phyloP scores from a whole-genome alignment of 2,113 vertebrate species.

The Clinocottus analis region DNA sequence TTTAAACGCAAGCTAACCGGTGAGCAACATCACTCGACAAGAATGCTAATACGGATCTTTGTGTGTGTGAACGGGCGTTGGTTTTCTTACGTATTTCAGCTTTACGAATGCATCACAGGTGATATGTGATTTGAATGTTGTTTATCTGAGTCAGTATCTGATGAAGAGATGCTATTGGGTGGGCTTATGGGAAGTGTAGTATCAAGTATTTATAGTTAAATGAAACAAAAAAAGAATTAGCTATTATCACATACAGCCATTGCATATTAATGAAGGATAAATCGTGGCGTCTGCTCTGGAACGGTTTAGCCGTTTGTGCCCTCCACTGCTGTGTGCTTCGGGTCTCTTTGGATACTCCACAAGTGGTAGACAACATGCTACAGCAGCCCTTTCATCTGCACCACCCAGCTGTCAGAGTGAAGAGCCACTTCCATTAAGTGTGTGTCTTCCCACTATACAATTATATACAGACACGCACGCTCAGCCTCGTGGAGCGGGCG shows the following conservation, averaged over 20 bases:
- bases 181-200: background rate
- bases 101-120: background rate
- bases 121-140: background rate
- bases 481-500: slow-evolving; percentile 26
- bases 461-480: slow-evolving; percentile 69
- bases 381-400: slow-evolving; percentile 75
- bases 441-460: slow-evolving; percentile 76
- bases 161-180: background rate
- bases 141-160: background rate
- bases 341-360: slow-evolving; percentile 63
- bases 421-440: slow-evolving; percentile 81
- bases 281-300: background rate
- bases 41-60: background rate
- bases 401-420: slow-evolving; percentile 77
- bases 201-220: background rate
- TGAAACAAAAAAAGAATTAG: too few species aligned
- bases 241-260: background rate
- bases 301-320: background rate
- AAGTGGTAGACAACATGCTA: slow-evolving; percentile 71
- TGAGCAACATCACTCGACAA: background rate
- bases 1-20: too few species aligned
- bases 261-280: slow-evolving; percentile 15
- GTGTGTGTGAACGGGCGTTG: background rate
- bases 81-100: background rate
- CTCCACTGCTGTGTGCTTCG: slow-evolving; percentile 42